Base-by-base conservation (phyloP, 2,797 vertebrate species). In the Buphagus erythrorhynchus region DNA sequence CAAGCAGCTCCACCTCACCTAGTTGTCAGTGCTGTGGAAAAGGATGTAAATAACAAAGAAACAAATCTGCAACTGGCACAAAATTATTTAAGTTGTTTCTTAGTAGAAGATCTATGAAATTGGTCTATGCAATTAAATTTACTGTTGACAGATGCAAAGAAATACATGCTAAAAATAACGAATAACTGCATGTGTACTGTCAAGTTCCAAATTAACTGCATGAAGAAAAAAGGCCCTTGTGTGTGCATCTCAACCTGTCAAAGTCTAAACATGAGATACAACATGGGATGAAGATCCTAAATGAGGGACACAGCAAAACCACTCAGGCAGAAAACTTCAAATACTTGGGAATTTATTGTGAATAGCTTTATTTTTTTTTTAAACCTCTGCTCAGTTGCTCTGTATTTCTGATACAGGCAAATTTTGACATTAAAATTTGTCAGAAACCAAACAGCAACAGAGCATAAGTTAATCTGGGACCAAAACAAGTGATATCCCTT, bases 41-140 rank as follows among this genome's bases (percentile, higher is more conserved):
- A 82, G 45, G n/a, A 84, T 38, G 45, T 40, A 87, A 89, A 88
- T 73, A 93, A 71, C 17, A 59, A 93, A 72, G 36, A 88, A 87
- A 79, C 9, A 92, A 79, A 94, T 83, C 35, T 87, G 68, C 72
- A 96, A 61, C 88, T 83, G 57, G 78, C 14, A 94, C 29, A 87
- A 73, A 77, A 85, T 87, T 89, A 94, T 71, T 87, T 82, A 92
- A 92, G 66, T 73, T 95, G 62, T 83, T 94, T 93, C 46, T 80
- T 83, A 85, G 67, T 65, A 77, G 65, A 36, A 91, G 35, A 28
- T 81, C 78, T 79, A 77, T 25, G 40, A 89, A 96, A 90, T 78
- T 9, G 4, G 45, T 63, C 45, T 61, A 33, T 36, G 83, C 52
- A 92, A 89, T 92, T 76, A 90, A 94, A 94, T 92, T 90, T 95